A percentile compares a stretch with the other conserved stretches of the same genome.
These are phyloP conservation scores for Hecatera dysodea DNA, from an alignment of 2,888 invertebrate species.

Conservation along the genomic window DNA sequence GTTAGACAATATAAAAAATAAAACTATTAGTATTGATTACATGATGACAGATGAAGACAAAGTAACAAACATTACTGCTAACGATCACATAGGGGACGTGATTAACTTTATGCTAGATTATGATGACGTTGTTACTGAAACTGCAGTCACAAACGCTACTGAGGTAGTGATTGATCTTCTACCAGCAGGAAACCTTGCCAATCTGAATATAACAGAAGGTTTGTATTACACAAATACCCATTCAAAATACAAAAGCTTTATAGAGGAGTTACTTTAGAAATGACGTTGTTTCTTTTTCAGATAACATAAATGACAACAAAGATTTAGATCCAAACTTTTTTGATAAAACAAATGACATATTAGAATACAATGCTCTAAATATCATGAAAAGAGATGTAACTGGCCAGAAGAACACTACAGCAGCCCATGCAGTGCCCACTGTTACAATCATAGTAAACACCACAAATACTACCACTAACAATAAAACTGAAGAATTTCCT, in stretches of 20 bases:
- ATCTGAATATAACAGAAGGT: slow-evolving; percentile 48
- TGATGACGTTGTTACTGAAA: slow-evolving; percentile 28
- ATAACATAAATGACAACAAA: neutral
- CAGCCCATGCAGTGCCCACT: slow-evolving; percentile 17
- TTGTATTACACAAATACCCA: neutral
- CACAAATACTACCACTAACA: slow-evolving; percentile 10
- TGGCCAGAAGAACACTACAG: slow-evolving; percentile 16
- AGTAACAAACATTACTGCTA: slow-evolving; percentile 28
- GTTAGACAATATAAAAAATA: slow-evolving; percentile 47
- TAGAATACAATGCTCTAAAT: slow-evolving; percentile 62
- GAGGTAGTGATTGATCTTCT: slow-evolving; percentile 69
- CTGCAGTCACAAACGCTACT: slow-evolving; percentile 38
- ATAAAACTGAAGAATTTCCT: slow-evolving; percentile 26
- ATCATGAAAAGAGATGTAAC: slow-evolving; percentile 77
- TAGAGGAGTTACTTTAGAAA: neutral
- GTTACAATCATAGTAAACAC: slow-evolving; percentile 35
- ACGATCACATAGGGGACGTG: slow-evolving; percentile 23
- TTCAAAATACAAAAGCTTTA: too few species aligned
- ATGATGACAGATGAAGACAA: slow-evolving; percentile 59
- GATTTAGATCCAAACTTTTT: neutral
- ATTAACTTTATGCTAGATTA: slow-evolving; percentile 35
- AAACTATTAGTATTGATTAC: slow-evolving; percentile 52
- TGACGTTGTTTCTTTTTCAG: neutral
- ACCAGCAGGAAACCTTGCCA: slow-evolving; percentile 45
- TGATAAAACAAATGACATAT: slow-evolving; percentile 36